Evolutionary conservation across 2,797 vertebrate species (phyloP).

Genomic region (Pipistrellus kuhlii): DNA sequence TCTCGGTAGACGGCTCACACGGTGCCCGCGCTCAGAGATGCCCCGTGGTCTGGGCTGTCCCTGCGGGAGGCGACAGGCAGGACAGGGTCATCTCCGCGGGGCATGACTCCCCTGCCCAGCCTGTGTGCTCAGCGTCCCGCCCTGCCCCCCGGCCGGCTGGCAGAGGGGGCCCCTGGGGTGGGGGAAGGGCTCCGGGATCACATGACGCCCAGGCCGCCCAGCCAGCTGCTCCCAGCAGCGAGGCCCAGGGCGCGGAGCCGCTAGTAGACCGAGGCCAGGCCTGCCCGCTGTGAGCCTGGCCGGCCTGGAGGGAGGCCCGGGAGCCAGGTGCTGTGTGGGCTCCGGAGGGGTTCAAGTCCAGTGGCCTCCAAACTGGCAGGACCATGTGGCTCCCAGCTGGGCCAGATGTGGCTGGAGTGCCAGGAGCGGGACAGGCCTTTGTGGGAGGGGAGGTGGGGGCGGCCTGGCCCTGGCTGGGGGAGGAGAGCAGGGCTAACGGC

Average conservation of each 20-base stretch:
- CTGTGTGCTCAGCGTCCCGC: fast-evolving
- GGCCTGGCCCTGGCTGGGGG: background rate
- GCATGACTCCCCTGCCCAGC: background rate
- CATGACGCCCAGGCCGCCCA: background rate
- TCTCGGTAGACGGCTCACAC: no score
- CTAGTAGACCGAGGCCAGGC: background rate
- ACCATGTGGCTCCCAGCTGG: background rate
- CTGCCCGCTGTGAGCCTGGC: no score
- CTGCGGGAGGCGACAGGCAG: background rate
- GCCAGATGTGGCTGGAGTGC: background rate
- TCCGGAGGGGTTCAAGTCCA: background rate
- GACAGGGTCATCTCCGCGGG: background rate
- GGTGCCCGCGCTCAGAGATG: background rate
- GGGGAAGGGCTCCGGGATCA: slow-evolving; percentile 49
- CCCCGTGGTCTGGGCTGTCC: background rate
- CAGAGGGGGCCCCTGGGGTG: slow-evolving; percentile 47
- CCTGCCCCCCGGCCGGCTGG: background rate
- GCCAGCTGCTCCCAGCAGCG: slow-evolving; percentile 66
- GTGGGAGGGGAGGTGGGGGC: background rate
- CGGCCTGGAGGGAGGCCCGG: background rate
- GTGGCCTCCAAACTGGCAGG: background rate
- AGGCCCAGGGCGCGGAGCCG: background rate
- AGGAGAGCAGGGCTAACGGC: background rate
- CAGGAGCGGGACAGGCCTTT: background rate
- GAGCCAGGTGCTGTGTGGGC: background rate